phyloP scores from a whole-genome alignment of 2,113 vertebrate species.

The Colaptes auratus region DNA sequence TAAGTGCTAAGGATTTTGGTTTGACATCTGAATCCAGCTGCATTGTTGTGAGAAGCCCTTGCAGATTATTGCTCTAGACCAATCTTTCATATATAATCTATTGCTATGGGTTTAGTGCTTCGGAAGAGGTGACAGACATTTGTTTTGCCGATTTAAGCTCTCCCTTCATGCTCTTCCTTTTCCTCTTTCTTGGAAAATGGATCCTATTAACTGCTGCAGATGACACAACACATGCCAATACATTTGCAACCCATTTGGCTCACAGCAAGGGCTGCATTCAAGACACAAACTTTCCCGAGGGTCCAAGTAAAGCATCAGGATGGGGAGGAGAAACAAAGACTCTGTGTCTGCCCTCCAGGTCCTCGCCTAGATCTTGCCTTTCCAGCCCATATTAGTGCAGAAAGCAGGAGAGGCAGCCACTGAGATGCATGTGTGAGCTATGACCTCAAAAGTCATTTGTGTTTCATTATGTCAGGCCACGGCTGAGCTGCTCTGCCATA shows the following conservation, averaged over 20 bases:
- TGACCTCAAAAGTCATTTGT: not conserved
- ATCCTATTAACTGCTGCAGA: slow-evolving; percentile 13
- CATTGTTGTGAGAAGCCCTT: slow-evolving; percentile 34
- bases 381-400: slow-evolving; percentile 5
- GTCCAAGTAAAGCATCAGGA: not conserved
- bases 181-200: slow-evolving; percentile 27
- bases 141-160: slow-evolving; percentile 45
- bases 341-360: not conserved
- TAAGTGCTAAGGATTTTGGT: slow-evolving; percentile 54
- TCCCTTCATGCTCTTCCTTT: not conserved
- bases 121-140: not conserved
- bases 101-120: not conserved
- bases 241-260: slow-evolving; percentile 55
- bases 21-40: slow-evolving; percentile 67
- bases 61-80: slow-evolving; percentile 36
- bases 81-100: slow-evolving; percentile 31
- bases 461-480: not conserved
- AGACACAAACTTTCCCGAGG: not conserved
- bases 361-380: not conserved
- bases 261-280: not conserved
- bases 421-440: fast-evolving
- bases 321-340: not conserved
- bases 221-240: slow-evolving; percentile 22
- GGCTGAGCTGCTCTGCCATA: not conserved
- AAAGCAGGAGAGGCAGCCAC: not conserved